Conservation (phyloP, 2,797 vertebrate genomes). For the Heliangelus exortis region DNA sequence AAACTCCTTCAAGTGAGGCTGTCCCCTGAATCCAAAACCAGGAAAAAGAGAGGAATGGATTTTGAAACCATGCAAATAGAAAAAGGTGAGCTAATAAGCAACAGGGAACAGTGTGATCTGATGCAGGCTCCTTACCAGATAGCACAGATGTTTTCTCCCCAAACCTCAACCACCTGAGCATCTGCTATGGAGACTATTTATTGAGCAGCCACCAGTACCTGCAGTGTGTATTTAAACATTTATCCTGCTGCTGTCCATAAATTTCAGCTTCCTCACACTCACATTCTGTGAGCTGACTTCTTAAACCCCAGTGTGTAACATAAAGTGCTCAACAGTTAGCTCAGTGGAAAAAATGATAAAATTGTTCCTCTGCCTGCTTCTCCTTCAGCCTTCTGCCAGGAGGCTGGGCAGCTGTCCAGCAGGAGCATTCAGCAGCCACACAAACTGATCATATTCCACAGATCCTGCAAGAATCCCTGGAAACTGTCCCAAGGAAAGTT, state of each 20-base stretch:
- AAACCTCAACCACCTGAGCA: neutral
- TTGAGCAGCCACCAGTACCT: neutral
- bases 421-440: neutral
- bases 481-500: neutral
- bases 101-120: neutral
- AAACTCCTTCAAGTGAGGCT: neutral
- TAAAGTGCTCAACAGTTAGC: neutral
- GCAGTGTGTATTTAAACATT: neutral
- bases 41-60: neutral
- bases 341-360: constrained; percentile 16
- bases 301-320: neutral
- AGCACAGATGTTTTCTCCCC: neutral
- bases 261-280: neutral
- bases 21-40: neutral
- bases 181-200: neutral
- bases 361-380: neutral
- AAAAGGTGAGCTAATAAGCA: neutral
- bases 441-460: neutral
- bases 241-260: neutral
- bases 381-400: neutral
- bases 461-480: neutral
- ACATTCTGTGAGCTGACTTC: neutral
- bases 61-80: neutral
- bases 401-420: neutral
- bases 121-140: neutral